Evolutionary conservation across 2,797 vertebrate species (phyloP), one percentile per base, ranked within the genome.

Genomic region (Gymnothorax reevesii): DNA sequence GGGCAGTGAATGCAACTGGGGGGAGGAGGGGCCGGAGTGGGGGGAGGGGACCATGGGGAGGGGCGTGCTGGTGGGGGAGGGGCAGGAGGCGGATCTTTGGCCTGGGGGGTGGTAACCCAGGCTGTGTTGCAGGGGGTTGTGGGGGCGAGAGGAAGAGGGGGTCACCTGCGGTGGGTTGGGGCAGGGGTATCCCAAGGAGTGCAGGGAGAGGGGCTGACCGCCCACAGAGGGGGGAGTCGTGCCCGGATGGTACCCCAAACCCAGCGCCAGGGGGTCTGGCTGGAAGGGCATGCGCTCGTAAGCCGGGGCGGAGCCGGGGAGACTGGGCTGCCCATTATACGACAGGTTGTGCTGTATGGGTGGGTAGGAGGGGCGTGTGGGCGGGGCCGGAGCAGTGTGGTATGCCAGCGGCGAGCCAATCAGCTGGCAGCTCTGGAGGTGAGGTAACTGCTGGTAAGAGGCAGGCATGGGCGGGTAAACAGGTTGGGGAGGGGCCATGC

Each of bases 21-120:
- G 97, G 82, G 98, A 99, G 22, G 98, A 96, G 80, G 98, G 97
- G 89, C 97, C 97, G 0, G 98, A 99, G 85, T 97, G 96, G 0
- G 98, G 96, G 33, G 97, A 97, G 86, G 95, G 95, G 90, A 97
- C 93, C 96, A 98, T 94, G 69, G 95, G 92, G 89, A 94, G 93
- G 89, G 96, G 96, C 77, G 95, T 94, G 20, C 94, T 94, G 90
- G 96, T 96, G 0, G 97, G 95, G 59, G 98, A 97, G n/a, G 97
- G 95, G 87, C 97, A 96, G 20, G 97, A 96, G 87, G 97, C 90
- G 0, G 98, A 95, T 7, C 96, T 95, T 89, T 97, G 96, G 90
- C 97, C 94, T 62, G 96, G 93, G 60, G 97, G 94, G 91, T 97
- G 96, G 92, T 97, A 98, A 1, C 96, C 92, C 90, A 97, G 93